A percentile compares a stretch with the other conserved stretches of the same genome.
These are phyloP conservation scores for Drosophila incognita DNA, from an alignment of 2,888 invertebrate species.

Conservation along the genomic window DNA sequence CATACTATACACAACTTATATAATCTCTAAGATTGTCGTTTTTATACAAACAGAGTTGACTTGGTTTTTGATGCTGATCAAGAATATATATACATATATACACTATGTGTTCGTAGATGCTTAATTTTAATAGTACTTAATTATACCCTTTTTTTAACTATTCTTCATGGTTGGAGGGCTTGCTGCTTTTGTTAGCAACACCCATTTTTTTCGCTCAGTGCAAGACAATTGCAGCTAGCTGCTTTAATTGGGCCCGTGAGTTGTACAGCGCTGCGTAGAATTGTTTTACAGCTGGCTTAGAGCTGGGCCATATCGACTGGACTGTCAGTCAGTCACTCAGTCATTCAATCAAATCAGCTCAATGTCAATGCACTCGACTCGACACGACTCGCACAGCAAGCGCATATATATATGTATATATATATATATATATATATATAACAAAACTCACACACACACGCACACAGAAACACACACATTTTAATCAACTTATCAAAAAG, in stretches of 20 bases:
- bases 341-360: slow-evolving; percentile 67
- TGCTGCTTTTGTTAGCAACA: not conserved
- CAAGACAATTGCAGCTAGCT: slow-evolving; percentile 15
- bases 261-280: slow-evolving; percentile 3
- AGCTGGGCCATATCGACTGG: slow-evolving; percentile 14
- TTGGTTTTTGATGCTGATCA: not conserved
- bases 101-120: not conserved
- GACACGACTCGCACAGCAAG: slow-evolving; percentile 6
- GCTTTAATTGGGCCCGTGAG: slow-evolving; percentile 24
- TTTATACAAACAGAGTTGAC: not conserved
- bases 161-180: not conserved
- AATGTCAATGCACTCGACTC: slow-evolving; percentile 75
- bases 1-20: no score
- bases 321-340: slow-evolving; percentile 38
- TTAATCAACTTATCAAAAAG: slow-evolving; percentile 83
- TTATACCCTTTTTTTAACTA: not conserved
- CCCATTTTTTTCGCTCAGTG: not conserved
- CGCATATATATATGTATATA: not conserved
- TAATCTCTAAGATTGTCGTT: no score
- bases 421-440: not conserved
- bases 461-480: slow-evolving; percentile 60
- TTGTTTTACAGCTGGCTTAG: slow-evolving; percentile 13
- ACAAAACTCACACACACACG: slow-evolving; percentile 3
- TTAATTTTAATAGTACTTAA: not conserved
- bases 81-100: not conserved